phyloP scores from a whole-genome alignment of 2,888 invertebrate genomes.

The Limenitis camilla region DNA sequence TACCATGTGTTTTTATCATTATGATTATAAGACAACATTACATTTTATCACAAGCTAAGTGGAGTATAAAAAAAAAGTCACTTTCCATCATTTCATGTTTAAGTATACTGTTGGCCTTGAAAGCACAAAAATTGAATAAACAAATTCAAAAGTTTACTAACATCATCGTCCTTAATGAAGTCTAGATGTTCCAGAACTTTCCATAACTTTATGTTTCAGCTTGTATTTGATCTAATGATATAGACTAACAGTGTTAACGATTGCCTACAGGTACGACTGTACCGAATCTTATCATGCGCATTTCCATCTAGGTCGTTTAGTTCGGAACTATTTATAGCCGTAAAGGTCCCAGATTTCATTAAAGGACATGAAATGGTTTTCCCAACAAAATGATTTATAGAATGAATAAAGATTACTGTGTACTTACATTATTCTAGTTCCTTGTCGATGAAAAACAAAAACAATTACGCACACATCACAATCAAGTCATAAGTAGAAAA shows the following conservation, averaged over 20 bases:
- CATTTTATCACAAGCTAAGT: no score
- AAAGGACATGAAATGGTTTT: constrained; percentile 30
- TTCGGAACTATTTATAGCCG: constrained; percentile 22
- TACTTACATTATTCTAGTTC: constrained; percentile 25
- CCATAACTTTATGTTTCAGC: no score
- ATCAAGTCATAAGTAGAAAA: constrained; percentile 35
- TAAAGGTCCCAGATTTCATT: constrained; percentile 6
- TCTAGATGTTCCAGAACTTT: no score
- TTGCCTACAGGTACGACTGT: constrained; percentile 18
- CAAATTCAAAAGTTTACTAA: no score
- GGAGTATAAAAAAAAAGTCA: no score
- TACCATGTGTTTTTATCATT: no score
- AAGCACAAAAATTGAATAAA: no score
- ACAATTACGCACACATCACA: constrained; percentile 24
- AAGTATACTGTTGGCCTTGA: no score
- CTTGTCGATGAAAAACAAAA: constrained; percentile 14
- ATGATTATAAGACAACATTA: no score
- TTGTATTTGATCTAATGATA: no score
- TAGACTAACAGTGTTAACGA: constrained; percentile 5
- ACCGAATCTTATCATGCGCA: constrained; percentile 33
- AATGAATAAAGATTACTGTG: neutral
- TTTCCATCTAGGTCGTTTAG: constrained; percentile 28
- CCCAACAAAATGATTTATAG: constrained; percentile 4
- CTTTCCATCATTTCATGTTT: no score
- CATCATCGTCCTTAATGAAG: no score